Percentiles rank a stretch among this genome's conserved stretches.
phyloP scores from a whole-genome alignment of 2,888 invertebrate species.

The Thereva unica region DNA sequence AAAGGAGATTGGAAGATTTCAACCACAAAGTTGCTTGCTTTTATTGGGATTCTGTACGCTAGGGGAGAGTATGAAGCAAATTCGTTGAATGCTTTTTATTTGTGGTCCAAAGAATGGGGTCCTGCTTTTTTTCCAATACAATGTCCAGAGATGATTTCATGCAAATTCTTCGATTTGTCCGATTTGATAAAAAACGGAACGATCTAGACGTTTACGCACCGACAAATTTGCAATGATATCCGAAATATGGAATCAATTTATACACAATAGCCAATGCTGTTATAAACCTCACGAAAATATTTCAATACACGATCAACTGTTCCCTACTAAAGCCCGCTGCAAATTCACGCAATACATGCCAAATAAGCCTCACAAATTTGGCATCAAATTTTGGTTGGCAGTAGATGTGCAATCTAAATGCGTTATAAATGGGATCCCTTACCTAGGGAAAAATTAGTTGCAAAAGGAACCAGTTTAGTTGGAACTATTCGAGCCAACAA shows the following conservation, averaged over 20 bases:
- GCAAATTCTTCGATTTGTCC: conserved; percentile 16
- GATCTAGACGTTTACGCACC: too few species aligned
- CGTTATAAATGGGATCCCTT: conserved; percentile 44
- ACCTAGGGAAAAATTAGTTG: conserved; percentile 19
- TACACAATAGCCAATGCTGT: too few species aligned
- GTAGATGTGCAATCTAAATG: conserved; percentile 43
- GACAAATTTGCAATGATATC: too few species aligned
- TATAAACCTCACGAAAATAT: too few species aligned
- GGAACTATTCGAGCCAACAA: conserved; percentile 26
- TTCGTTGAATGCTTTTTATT: conserved; percentile 7
- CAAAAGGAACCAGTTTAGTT: conserved; percentile 23
- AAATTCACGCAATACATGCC: conserved; percentile 44
- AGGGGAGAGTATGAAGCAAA: background rate
- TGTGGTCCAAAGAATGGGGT: conserved; percentile 9
- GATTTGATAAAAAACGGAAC: conserved; percentile 17
- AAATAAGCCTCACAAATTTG: conserved; percentile 44
- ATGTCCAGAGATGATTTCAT: conserved; percentile 17
- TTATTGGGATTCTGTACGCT: conserved; percentile 14
- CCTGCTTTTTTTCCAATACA: conserved; percentile 9
- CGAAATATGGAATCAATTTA: too few species aligned
- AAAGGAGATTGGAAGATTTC: conserved; percentile 10
- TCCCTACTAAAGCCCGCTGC: conserved; percentile 7
- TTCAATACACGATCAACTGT: too few species aligned
- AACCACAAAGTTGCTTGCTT: conserved; percentile 13
- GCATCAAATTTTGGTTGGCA: conserved; percentile 46